Evolutionary conservation across 2,113 vertebrate genomes (phyloP).

Genomic region (Patagioenas fasciata): DNA sequence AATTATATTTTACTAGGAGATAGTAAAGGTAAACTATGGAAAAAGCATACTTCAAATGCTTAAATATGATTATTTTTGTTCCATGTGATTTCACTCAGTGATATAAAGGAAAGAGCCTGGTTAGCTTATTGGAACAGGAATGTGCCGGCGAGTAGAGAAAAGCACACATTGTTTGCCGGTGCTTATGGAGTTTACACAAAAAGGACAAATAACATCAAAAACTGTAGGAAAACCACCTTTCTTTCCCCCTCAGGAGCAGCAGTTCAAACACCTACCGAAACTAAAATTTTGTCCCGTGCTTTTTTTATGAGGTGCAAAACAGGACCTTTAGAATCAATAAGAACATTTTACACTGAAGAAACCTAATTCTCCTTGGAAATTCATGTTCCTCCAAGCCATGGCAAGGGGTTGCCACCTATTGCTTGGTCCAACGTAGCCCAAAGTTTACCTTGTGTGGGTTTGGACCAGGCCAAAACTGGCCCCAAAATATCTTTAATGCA

Average conservation of each 20-base stretch:
- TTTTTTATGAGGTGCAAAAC: background rate
- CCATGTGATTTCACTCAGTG: constrained; percentile 44
- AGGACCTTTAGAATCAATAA: background rate
- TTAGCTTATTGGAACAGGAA: constrained; percentile 9
- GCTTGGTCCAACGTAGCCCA: rapidly evolving
- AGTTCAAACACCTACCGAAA: background rate
- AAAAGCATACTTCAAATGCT: constrained; percentile 55
- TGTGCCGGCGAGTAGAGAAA: background rate
- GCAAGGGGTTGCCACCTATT: background rate
- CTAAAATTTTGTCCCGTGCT: background rate
- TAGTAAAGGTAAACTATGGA: constrained; percentile 70
- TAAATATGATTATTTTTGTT: constrained; percentile 69
- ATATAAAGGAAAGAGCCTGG: constrained; percentile 2
- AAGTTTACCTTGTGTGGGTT: background rate
- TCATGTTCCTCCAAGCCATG: rapidly evolving
- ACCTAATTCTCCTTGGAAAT: background rate
- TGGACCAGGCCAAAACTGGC: background rate
- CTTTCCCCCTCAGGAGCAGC: background rate
- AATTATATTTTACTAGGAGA: constrained; percentile 71
- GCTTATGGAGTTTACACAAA: background rate
- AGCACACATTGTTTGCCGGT: background rate
- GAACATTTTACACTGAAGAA: background rate
- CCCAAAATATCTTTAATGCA: background rate
- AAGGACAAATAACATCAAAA: background rate
- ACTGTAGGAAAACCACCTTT: background rate